Conservation (phyloP, 2,113 vertebrate genomes). For the Psittacus erithacus region DNA sequence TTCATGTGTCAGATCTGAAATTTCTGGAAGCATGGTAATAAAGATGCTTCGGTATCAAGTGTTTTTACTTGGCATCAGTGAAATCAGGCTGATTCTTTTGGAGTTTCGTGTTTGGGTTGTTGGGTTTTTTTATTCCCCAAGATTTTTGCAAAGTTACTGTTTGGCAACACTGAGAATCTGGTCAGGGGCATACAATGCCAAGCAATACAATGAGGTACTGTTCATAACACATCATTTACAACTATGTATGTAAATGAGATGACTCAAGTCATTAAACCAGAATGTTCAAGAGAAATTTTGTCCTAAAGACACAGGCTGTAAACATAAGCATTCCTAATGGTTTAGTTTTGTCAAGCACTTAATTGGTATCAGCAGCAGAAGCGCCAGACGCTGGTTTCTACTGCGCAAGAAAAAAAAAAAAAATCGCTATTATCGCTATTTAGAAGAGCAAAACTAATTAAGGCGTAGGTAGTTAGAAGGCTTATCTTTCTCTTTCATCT, state of each 20-base stretch:
- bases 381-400: neutral
- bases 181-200: fast-evolving
- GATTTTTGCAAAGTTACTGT: neutral
- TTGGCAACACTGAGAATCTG: neutral
- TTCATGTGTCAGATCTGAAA: neutral
- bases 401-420: neutral
- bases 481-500: neutral
- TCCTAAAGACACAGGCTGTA: neutral
- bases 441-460: neutral
- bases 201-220: neutral
- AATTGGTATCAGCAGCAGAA: neutral
- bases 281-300: neutral
- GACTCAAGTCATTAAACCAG: neutral
- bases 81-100: neutral
- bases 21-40: neutral
- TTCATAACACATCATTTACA: neutral
- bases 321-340: neutral
- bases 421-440: neutral
- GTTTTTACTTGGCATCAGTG: neutral
- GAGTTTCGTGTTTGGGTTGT: neutral
- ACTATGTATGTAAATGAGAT: fast-evolving
- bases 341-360: neutral
- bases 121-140: neutral
- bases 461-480: neutral
- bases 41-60: neutral